A percentile compares a stretch with the other conserved stretches of the same genome.
Conservation (phyloP, 2,888 invertebrate genomes). For the Calameuta filiformis region DNA sequence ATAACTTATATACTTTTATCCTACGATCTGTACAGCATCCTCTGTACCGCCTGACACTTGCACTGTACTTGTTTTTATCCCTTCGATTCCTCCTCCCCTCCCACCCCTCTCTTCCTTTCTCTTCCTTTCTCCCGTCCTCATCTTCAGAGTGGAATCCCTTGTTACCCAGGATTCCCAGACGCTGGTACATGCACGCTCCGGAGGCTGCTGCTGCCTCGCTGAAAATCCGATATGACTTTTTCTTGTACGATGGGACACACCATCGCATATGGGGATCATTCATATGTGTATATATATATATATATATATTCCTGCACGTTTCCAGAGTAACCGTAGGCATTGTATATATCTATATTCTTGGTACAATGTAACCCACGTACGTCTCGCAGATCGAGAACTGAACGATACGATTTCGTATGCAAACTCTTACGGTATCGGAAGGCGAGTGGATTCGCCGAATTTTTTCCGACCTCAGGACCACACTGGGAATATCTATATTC, state of each 20-base stretch:
- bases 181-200: neutral
- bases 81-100: too few species aligned
- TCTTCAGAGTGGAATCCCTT: slow-evolving; percentile 3
- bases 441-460: neutral
- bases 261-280: neutral
- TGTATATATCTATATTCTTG: too few species aligned
- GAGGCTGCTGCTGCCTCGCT: neutral
- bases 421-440: neutral
- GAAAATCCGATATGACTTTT: slow-evolving; percentile 6
- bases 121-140: neutral
- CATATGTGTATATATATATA: neutral
- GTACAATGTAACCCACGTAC: neutral
- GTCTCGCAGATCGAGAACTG: neutral
- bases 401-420: slow-evolving; percentile 1
- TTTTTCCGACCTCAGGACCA: neutral
- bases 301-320: neutral
- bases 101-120: too few species aligned
- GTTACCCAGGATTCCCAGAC: slow-evolving; percentile 5
- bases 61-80: too few species aligned
- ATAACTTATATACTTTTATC: too few species aligned
- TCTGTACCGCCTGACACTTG: too few species aligned
- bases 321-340: too few species aligned
- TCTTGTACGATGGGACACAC: neutral
- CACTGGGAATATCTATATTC: too few species aligned
- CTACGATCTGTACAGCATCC: too few species aligned